These are phyloP conservation scores for Myopa testacea DNA, from an alignment of 2,888 invertebrate genomes.

Conservation along the genomic window DNA sequence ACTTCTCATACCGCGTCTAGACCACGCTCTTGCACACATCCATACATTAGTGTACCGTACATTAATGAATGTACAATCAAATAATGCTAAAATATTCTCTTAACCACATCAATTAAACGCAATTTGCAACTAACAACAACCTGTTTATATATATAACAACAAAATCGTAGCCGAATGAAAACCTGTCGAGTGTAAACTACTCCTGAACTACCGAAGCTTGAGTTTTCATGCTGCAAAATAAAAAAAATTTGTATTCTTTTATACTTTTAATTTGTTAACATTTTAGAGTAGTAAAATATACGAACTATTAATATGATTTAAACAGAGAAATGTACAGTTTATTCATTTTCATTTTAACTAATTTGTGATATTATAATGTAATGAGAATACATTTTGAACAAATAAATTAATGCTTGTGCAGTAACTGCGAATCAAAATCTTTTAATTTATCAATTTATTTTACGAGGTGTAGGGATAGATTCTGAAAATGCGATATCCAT, in stretches of 20 bases:
- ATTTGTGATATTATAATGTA: conserved; percentile 61
- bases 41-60: neutral
- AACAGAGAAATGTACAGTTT: conserved; percentile 19
- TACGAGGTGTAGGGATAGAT: neutral
- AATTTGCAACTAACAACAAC: conserved; percentile 20
- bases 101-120: conserved; percentile 7
- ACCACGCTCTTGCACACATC: conserved; percentile 35
- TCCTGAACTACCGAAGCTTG: too few species aligned
- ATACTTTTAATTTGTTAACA: conserved; percentile 18
- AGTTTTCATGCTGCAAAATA: too few species aligned
- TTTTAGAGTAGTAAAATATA: neutral
- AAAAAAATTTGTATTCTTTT: too few species aligned
- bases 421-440: conserved; percentile 4
- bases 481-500: conserved; percentile 62
- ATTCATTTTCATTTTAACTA: conserved; percentile 47
- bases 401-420: conserved; percentile 38
- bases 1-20: conserved; percentile 90
- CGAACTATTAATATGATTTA: conserved; percentile 30
- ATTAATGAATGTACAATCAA: neutral
- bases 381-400: conserved; percentile 43
- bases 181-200: too few species aligned
- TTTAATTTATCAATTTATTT: conserved; percentile 17
- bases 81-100: conserved; percentile 12
- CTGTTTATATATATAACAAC: neutral
- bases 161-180: neutral